Base-by-base conservation (phyloP, 2,113 vertebrate species). In the Clupea harengus region DNA sequence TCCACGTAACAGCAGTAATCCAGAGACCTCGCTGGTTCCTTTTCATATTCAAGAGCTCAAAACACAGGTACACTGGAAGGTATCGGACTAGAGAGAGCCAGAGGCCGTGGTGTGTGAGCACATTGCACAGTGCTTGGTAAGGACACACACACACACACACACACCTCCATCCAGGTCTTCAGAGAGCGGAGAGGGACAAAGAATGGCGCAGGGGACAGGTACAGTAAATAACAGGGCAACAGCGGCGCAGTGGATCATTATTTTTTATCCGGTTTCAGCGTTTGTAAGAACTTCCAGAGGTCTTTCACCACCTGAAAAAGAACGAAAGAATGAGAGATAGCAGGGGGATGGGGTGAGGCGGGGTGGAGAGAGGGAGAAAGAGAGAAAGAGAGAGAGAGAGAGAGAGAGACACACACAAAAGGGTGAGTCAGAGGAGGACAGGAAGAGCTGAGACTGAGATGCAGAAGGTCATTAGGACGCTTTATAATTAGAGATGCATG, bases 291-390 rank as follows among this genome's bases (percentile, higher is more conserved):
- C 89, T 87, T 92, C 95, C 95, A 96, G 82, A 96, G 95, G 78
- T 95, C 94, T 91, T 95, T 95, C 89, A 94, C 92, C 91, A 95
- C 94, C 95, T 96, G 92, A 91, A 89, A 87, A 90, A 91, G 92
- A 85, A 85, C 22, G 84, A 57, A 87, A 83, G 57, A n/a, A 47
- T 83, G 83, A 64, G 32, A 57, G 83, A 60, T 32, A 81, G 49
- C 50, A 72, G 32, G 44, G 67, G 84, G 85, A 47, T 83, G 57
- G 49, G 90, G 45, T 85, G 67, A 4, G 83, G 83, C 82, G 84
- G 84, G 46, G 50, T 81, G 80, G 57, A 85, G 72, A 87, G 10
- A 78, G 10, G n/a, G 60, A 64, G 50, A 85, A 81, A 87, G 32
- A 85, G 52, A 88, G 52, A 82, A 22, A 88, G 47, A 83, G 46